These are phyloP conservation scores for Salminus brasiliensis DNA, from an alignment of 2,113 vertebrate genomes.

Conservation along the genomic window DNA sequence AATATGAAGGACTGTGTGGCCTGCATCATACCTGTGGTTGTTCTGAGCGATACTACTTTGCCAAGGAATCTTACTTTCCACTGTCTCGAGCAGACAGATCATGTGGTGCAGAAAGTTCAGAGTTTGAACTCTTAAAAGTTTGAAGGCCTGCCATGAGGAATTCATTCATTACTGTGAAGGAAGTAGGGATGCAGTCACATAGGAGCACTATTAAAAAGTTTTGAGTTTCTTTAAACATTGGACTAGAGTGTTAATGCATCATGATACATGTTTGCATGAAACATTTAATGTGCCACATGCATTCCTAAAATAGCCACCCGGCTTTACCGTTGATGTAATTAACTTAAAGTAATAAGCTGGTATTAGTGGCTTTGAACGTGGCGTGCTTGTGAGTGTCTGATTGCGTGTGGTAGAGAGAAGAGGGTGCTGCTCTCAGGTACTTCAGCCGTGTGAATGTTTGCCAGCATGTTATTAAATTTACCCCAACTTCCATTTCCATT, in stretches of 20 bases:
- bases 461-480: constrained; percentile 30
- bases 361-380: constrained; percentile 59
- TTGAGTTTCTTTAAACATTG: background rate
- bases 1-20: background rate
- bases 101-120: background rate
- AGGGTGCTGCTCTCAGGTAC: constrained; percentile 17
- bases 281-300: background rate
- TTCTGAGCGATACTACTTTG: background rate
- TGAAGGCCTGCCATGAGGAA: background rate
- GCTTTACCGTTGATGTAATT: constrained; percentile 52
- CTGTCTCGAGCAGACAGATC: background rate
- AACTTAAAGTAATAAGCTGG: constrained; percentile 64
- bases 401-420: background rate
- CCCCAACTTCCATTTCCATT: constrained; percentile 6
- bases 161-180: background rate
- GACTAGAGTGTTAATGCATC: background rate
- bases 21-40: constrained; percentile 24
- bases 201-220: background rate
- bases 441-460: constrained; percentile 6
- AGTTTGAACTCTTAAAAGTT: background rate
- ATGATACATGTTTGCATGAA: background rate
- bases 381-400: constrained; percentile 1
- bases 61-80: constrained; percentile 8
- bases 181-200: background rate
- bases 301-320: constrained; percentile 50